Base-by-base conservation (phyloP, 2,888 invertebrate species). In the Boloria euphrosyne region DNA sequence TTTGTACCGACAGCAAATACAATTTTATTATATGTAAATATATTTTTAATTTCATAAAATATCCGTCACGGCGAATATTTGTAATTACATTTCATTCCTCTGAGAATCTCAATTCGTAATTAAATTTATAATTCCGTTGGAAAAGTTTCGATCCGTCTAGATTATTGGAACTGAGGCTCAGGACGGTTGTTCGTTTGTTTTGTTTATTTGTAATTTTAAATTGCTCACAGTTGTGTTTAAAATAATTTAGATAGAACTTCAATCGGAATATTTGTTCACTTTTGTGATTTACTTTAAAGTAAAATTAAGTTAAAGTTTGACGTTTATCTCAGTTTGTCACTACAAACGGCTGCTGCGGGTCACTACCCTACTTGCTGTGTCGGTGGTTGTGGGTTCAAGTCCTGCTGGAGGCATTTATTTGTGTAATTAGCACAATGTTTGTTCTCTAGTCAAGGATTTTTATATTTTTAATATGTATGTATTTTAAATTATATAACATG, bases 71-170 rank as follows among this genome's bases (percentile, higher is more conserved):
- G 38, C 38, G 43, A 13, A 44, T 54, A 53, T 49, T 49, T 62
- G 31, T 54, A 53, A 54, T 47, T 50, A 55, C 47, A 54, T 61
- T 38, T 18, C 16, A 50, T 31, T 38, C 58, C 47, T 47, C 46
- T 13, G 58, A 58, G 58, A 58, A 27, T 27, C 27, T 58, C 58
- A 47, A 58, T 58, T 46, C 58, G 16, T 58, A 58, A 58, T 58
- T 58, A 55, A 66, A 66, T 61, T 66, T 60, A 66, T 61, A 66
- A 61, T 66, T 61, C 65, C 61, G 53, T 43, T 46, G 54, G 61
- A 17, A 66, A 61, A 65, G 49, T 54, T 61, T 43, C 65, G 54
- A 65, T 65, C 50, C 60, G 47, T 65, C 60, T 16, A 55, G 54
- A 55, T 61, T 61, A 66, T 50, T 66, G 54, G 61, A 57, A n/a